Percentiles rank a stretch among this genome's conserved stretches.
Conservation (phyloP, 2,113 vertebrate genomes). For the Catharus fuscescens region DNA sequence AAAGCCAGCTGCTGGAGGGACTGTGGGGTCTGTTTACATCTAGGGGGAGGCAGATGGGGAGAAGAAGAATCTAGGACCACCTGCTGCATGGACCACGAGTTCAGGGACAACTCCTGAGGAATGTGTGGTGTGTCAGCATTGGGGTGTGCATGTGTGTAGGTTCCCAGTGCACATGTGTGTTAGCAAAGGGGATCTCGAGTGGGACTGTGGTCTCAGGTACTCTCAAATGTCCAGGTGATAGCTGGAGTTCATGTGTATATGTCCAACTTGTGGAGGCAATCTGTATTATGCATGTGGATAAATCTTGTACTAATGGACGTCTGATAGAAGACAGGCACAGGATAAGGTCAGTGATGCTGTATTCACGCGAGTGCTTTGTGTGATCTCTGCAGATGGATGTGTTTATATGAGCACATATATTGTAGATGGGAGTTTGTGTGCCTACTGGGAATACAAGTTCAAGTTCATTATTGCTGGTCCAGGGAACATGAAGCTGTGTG, state of each 20-base stretch:
- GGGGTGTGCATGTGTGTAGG: rapidly evolving
- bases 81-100: not conserved
- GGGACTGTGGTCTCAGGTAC: rapidly evolving
- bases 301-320: not conserved
- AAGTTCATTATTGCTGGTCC: not conserved
- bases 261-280: rapidly evolving
- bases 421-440: not conserved
- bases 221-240: not conserved
- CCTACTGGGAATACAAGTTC: not conserved
- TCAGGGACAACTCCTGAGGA: not conserved
- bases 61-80: not conserved
- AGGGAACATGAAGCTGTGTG: not conserved
- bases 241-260: not conserved
- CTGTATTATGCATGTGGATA: rapidly evolving
- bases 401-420: not conserved
- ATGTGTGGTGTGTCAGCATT: not conserved
- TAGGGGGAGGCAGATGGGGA: not conserved
- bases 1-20: not conserved
- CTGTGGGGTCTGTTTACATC: not conserved
- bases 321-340: not conserved
- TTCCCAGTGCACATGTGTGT: no score
- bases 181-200: not conserved
- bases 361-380: not conserved
- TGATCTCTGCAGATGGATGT: no score
- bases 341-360: not conserved